phyloP scores from a whole-genome alignment of 2,113 vertebrate species.

The Phylloscopus trochilus region DNA sequence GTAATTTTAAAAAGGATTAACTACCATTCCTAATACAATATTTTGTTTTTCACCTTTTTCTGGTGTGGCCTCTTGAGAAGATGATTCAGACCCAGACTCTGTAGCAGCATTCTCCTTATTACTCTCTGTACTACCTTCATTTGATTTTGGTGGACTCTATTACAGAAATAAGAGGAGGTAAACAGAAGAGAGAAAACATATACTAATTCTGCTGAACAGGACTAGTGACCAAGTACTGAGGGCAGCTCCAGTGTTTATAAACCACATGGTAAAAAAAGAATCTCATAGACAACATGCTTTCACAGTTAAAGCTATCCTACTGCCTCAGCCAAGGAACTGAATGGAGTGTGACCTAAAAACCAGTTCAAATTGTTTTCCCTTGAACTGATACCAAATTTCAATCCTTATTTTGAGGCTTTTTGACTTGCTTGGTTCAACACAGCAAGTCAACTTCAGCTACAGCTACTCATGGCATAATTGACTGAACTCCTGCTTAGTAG shows the following conservation, averaged over 20 bases:
- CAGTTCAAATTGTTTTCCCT: neutral
- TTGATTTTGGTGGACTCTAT: constrained; percentile 90
- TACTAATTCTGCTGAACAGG: neutral
- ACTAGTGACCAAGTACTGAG: neutral
- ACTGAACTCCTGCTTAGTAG: neutral
- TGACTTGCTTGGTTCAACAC: neutral
- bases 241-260: neutral
- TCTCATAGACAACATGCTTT: neutral
- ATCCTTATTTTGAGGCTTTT: neutral
- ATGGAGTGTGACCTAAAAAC: neutral
- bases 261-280: rapidly evolving
- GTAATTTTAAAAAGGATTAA: neutral
- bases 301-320: neutral
- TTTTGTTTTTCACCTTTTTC: constrained; percentile 83
- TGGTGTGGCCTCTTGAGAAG: constrained; percentile 88
- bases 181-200: neutral
- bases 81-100: constrained; percentile 82
- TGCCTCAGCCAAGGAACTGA: neutral
- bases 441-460: neutral
- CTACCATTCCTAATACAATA: neutral
- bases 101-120: constrained; percentile 79
- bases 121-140: constrained; percentile 79
- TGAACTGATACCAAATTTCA: neutral
- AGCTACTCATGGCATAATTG: neutral
- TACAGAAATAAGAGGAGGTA: neutral